Evolutionary conservation across 2,113 vertebrate genomes (phyloP), one percentile per base, ranked within the genome.

Genomic region (Cyphomyrus plagiostoma): DNA sequence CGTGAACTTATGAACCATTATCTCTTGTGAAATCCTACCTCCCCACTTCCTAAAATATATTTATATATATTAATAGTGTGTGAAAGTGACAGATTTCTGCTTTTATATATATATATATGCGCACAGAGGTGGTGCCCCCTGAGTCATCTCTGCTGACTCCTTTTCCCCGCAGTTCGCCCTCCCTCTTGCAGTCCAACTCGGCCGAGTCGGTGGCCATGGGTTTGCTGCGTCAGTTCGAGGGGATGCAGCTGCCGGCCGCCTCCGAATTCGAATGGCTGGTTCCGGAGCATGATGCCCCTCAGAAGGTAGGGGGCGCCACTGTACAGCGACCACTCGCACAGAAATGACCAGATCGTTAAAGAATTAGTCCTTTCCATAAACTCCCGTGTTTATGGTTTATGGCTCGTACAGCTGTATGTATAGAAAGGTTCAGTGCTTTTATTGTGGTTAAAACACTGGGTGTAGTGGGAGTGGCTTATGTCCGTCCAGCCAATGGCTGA

Each of bases 121-220:
- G 10, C 8, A 48, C 30, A 80, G 7, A 80, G 39, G 30, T 2
- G n/a, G 13, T 50, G 21, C 3, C 23, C 26, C 83, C 83, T 85
- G 46, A 11, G 48, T 86, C 80, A 84, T 48, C 7, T 23, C 39
- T 2, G 2, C 39, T 45, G n/a, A 45, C 42, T 4, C 42, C 74
- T 35, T 1, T 35, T 35, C 13, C 53, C 19, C 88, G 3, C 93
- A 99, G 98, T 89, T 97, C 96, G 87, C 96, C 97, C 35, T 96
- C 96, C 90, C 96, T 97, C 94, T 95, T 98, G 82, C 97, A 98
- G 92, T 99, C 98, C 10, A 99, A 98, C 89, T 99, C 98, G 0
- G 98, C 98, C 0, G 98, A 99, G 94, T 98, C 98, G 0, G 98
- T 99, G 88, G 98, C 98, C 89, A 99, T 99, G 98, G 98, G 98